Percentiles rank a stretch among this genome's conserved stretches.
Conservation (phyloP, 2,797 vertebrate species). For the Gymnothorax reevesii region DNA sequence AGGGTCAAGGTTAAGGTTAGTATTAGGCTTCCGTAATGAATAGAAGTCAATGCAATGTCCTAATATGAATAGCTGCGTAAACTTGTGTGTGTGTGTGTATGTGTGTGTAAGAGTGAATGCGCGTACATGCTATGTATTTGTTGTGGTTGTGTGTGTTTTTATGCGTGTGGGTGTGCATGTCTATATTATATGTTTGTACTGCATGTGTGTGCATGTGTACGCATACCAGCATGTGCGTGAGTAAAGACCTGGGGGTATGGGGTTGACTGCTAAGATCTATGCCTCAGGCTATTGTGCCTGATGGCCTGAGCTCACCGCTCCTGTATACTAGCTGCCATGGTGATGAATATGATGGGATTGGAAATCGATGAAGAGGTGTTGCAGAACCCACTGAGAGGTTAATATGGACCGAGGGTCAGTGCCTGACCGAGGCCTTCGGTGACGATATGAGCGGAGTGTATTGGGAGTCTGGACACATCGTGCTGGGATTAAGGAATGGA, state of each 20-base stretch:
- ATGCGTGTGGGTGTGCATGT: too few relatives aligned
- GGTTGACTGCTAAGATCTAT: neutral
- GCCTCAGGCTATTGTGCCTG: neutral
- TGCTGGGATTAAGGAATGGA: neutral
- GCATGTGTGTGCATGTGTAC: neutral
- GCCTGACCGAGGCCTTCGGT: neutral
- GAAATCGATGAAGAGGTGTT: constrained; percentile 20
- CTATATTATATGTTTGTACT: too few relatives aligned
- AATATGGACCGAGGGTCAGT: neutral
- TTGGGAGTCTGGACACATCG: neutral
- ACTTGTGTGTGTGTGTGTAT: too few relatives aligned
- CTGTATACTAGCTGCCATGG: neutral
- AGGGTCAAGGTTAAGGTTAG: too few relatives aligned
- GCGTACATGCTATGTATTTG: too few relatives aligned
- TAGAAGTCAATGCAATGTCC: too few relatives aligned
- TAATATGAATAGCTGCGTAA: too few relatives aligned
- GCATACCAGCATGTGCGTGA: neutral
- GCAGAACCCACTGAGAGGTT: constrained; percentile 6
- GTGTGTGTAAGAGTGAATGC: too few relatives aligned
- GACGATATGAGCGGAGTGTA: neutral
- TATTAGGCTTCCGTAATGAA: too few relatives aligned
- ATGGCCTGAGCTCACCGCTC: neutral
- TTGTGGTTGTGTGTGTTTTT: too few relatives aligned
- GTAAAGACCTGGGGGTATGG: neutral
- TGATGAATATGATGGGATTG: constrained; percentile 10